Evolutionary conservation across 2,888 invertebrate species (phyloP), one percentile per base, ranked within the genome.

Genomic region (Temnothorax unifasciatus): DNA sequence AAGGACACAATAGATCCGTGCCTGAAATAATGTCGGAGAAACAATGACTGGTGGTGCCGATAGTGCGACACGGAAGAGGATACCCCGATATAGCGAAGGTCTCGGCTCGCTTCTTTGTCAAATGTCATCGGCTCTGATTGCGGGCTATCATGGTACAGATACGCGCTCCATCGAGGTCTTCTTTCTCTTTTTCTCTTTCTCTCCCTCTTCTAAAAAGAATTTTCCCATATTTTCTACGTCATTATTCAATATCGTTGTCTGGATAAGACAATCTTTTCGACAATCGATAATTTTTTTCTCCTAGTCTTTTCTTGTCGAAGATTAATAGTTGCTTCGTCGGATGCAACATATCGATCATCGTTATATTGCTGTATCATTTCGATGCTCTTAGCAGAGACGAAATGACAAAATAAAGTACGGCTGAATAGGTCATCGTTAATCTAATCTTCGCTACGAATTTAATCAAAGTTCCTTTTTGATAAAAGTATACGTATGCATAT

Each of bases 51-150:
- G 66, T 25, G 66, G 9, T 38, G 21, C 13, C 59, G 82, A 83
- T 83, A 79, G 9, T 64, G 59, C 83, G 79, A 87, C 75, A 84
- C 87, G 90, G 88, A 90, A 90, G 81, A 87, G 89, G 84, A 86
- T 64, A 87, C 85, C 79, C 64, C 81, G 90, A 90, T 89, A 89
- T 61, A 59, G 5, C 38, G 59, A 47, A 61, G 79, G 79, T 61
- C 79, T 15, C 73, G 18, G 73, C 59, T 73, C 38, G 79, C 85
- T 89, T 87, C 88, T 86, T 90, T 88, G 90, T 90, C 90, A 90
- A 86, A 90, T 89, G 89, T 88, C 90, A 90, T 88, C 86, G 79
- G 79, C 59, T 81, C 59, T 81, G 79, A 81, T 81, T 81, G 50
- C 34, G 18, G 47, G 38, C 74, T 81, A 61, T 81, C 73, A 50